Base-by-base conservation (phyloP, 2,888 invertebrate species). In the Zygogramma bicolorata region DNA sequence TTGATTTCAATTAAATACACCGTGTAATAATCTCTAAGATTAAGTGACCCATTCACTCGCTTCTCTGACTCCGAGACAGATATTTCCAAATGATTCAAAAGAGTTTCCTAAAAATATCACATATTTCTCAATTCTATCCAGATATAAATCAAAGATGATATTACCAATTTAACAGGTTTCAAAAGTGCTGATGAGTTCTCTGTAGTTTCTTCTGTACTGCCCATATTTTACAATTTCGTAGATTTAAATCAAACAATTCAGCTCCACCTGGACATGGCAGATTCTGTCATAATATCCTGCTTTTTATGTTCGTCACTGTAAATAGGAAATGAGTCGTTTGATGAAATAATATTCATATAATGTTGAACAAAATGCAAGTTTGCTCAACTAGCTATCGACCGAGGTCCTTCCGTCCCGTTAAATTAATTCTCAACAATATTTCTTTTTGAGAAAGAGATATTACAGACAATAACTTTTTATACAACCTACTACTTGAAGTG, bases 1-100 rank as follows among this genome's bases (percentile, higher is more conserved):
- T 93, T 94, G 74, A 93, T 91, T 89, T 94, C 93, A 82, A 94
- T 92, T 84, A 94, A 89, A 87, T 94, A 94, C 42, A 94, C 94
- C 0, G 93, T 94, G 84, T 92, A 93, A 88, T 92, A 93, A 84
- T 94, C 94, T 81, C 93, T 88, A 66, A 94, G 89, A 86, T 94
- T 93, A 61, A 94, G 86, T 8, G 93, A 91, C 49, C 93, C 92
- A 85, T 93, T 94, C 58, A 92, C 92, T 71, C 94, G 89, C 84
- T 94, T 94, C 84, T 94, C 94, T 5, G 94, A 93, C 83, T 94
- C 94, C 58, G 93, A 91, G 73, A 94, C 93, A 71, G 92, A 90
- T 82, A 94, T 93, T 87, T 93, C 94, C 83, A 93, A 90, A 83
- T 93, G 93, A 86, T 92, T 91, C 71, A 93, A 85, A 72, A 94